phyloP scores from a whole-genome alignment of 2,888 invertebrate genomes.

The Oligia latruncula region DNA sequence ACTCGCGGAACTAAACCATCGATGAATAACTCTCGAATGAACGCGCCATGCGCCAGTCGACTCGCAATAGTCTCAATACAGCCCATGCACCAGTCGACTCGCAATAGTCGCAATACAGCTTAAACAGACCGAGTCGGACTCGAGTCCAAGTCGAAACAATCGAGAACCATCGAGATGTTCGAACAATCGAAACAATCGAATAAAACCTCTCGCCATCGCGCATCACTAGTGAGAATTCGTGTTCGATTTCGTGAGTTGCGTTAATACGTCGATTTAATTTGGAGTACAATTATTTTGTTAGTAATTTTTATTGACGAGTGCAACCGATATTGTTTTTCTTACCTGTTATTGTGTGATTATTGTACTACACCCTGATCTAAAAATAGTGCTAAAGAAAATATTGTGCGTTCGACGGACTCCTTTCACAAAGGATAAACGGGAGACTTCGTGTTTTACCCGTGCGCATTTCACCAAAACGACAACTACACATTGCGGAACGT shows the following conservation, averaged over 20 bases:
- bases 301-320: conserved; percentile 74
- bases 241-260: conserved; percentile 74
- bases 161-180: too few relatives aligned
- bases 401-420: conserved; percentile 75
- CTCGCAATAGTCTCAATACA: too few relatives aligned
- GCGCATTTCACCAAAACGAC: conserved; percentile 73
- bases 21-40: too few relatives aligned
- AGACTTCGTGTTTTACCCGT: conserved; percentile 70
- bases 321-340: conserved; percentile 62
- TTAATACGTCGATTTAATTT: conserved; percentile 69
- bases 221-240: conserved; percentile 77
- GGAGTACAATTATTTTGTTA: conserved; percentile 71
- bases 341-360: conserved; percentile 55
- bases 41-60: too few relatives aligned
- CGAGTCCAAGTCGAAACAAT: too few relatives aligned
- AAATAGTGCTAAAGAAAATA: conserved; percentile 66
- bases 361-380: conserved; percentile 32
- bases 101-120: too few relatives aligned
- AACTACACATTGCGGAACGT: conserved; percentile 71
- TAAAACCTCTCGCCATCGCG: too few relatives aligned
- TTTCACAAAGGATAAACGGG: conserved; percentile 85
- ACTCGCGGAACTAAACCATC: too few relatives aligned
- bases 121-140: too few relatives aligned
- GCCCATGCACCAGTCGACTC: too few relatives aligned
- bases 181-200: too few relatives aligned